Conservation (phyloP, 2,797 vertebrate genomes). For the Gastrophryne carolinensis region DNA sequence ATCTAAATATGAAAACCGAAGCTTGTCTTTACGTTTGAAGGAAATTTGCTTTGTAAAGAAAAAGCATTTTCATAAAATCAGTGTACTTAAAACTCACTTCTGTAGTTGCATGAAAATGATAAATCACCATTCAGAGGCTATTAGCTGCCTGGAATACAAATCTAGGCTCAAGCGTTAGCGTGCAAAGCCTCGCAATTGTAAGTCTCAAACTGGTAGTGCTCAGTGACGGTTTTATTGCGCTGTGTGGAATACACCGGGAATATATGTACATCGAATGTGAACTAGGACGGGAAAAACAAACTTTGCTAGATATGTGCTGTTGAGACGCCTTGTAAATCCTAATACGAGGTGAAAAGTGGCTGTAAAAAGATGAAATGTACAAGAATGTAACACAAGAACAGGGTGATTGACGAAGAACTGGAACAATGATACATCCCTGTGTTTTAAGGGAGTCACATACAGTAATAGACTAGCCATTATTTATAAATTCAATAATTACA, state of each 20-base stretch:
- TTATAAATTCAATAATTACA: no score
- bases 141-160: conserved; percentile 44
- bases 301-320: neutral
- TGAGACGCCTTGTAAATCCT: neutral
- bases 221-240: conserved; percentile 33
- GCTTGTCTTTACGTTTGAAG: conserved; percentile 44
- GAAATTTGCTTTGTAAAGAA: conserved; percentile 48
- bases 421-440: no score
- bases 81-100: conserved; percentile 55
- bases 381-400: no score
- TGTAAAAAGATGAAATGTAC: no score
- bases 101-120: conserved; percentile 50
- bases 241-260: conserved; percentile 13
- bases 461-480: no score
- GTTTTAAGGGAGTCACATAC: no score
- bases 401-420: no score
- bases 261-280: conserved; percentile 22
- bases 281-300: neutral
- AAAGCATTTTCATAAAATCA: conserved; percentile 48
- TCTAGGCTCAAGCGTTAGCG: neutral
- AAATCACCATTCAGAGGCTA: conserved; percentile 41
- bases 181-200: conserved; percentile 7
- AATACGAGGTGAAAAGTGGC: neutral
- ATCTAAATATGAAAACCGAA: conserved; percentile 54
- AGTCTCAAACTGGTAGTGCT: neutral